phyloP scores from a whole-genome alignment of 92 coral and sea anemone species.

The Palythoa heliodiscus region DNA sequence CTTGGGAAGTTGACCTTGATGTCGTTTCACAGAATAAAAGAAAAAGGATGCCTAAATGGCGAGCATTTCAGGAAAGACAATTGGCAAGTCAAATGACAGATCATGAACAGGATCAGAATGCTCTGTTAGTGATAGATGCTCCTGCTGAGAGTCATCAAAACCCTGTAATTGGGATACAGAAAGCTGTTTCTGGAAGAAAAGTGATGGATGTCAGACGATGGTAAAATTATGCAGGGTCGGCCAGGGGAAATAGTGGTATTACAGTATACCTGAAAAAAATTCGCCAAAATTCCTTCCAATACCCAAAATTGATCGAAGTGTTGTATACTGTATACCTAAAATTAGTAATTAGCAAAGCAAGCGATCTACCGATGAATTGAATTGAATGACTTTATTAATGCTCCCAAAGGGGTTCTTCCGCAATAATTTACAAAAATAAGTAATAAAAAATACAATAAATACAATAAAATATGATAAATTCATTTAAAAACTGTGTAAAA shows the following conservation, averaged over 20 bases:
- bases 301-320: no score
- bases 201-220: conserved; percentile 77
- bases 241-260: no score
- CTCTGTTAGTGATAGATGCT: background rate
- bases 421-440: no score
- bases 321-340: no score
- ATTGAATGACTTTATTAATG: no score
- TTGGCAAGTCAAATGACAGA: background rate
- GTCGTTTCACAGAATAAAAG: conserved; percentile 54
- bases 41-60: conserved; percentile 36
- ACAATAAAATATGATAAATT: no score
- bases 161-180: conserved; percentile 44
- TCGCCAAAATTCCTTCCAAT: background rate
- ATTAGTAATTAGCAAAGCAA: no score
- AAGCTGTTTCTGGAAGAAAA: conserved; percentile 64
- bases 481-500: no score
- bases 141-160: background rate
- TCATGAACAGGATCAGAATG: background rate
- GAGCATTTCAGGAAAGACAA: conserved; percentile 1
- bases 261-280: background rate
- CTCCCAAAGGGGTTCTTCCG: no score
- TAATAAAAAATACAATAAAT: no score
- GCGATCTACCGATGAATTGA: no score
- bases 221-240: conserved; percentile 29
- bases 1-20: conserved; percentile 80